These are phyloP conservation scores for Sardina pilchardus DNA, from an alignment of 2,113 vertebrate species.

Conservation along the genomic window DNA sequence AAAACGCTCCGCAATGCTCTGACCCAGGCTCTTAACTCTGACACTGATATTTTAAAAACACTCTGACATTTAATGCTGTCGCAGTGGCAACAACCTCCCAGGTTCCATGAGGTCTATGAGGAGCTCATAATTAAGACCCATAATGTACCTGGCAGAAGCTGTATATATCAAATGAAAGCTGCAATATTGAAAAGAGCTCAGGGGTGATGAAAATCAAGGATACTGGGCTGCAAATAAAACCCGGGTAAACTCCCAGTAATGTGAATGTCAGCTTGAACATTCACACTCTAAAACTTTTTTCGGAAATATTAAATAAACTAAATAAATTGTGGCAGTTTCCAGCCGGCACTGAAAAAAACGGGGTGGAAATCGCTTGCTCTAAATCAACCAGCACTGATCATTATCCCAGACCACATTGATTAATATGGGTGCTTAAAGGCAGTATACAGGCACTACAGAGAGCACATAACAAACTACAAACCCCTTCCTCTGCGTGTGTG, in stretches of 20 bases:
- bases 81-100: neutral
- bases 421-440: slow-evolving; percentile 32
- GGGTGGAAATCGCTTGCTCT: slow-evolving; percentile 15
- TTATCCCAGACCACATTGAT: slow-evolving; percentile 31
- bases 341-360: neutral
- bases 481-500: neutral
- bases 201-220: slow-evolving; percentile 48
- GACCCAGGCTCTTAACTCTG: neutral
- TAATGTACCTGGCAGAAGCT: slow-evolving; percentile 43
- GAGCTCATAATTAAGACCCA: slow-evolving; percentile 28
- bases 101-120: neutral
- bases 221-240: slow-evolving; percentile 44
- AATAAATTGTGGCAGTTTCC: slow-evolving; percentile 24
- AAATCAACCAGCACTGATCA: slow-evolving; percentile 44
- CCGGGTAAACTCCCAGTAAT: neutral
- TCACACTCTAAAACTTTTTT: slow-evolving; percentile 22
- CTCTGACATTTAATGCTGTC: neutral
- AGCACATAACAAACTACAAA: neutral
- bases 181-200: slow-evolving; percentile 19
- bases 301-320: slow-evolving; percentile 42
- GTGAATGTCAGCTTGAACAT: slow-evolving; percentile 14
- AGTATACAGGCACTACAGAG: slow-evolving; percentile 23
- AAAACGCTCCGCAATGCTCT: neutral
- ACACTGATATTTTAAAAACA: neutral
- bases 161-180: slow-evolving; percentile 26